Base-by-base conservation (phyloP, 1,140 invertebrate genomes). In the Goniozus legneri region DNA sequence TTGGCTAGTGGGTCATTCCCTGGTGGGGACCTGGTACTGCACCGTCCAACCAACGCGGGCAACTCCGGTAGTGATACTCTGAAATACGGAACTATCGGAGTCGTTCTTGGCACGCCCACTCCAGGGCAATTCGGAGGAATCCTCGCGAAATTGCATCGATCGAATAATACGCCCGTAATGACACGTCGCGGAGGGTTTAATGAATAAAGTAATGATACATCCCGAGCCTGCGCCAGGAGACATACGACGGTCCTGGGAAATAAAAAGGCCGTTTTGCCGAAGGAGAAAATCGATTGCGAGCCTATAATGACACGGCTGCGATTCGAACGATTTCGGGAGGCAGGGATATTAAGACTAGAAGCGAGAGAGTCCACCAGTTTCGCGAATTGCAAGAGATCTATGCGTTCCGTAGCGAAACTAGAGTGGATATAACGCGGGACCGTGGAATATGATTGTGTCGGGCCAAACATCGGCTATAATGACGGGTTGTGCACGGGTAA, bases 401-500 rank as follows among this genome's bases (percentile, higher is more conserved):
- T 13, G 14, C n/a, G 13, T n/a, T n/a, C 8, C 14, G 12, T 33
- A 4, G 14, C 14, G 13, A 33, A 33, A 14, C 14, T 6, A 33
- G 42, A 52, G 52, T 37, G 37, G 35, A 41, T 47, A 44, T 38
- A 27, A 27, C 24, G 21, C 52, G 53, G 62, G 54, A 60, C 60
- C 52, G 47, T 56, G 52, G 60, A 71, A 69, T 69, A 65, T 61
- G 64, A 71, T 69, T 70, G 67, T 71, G 66, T 64, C 61, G 53
- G 55, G 52, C 68, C 64, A 64, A 71, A 71, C 59, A 70, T 69
- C 64, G 54, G 62, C 65, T 76, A n/a, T n/a, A 76, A 76, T 76
- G 65, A 76, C 73, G 66, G 73, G 73, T 68, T 59, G 34, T 34
- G 12, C 40, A 47, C 52, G 43, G 47, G 45, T 49, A 43, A 47